These are phyloP conservation scores for Pelobates fuscus DNA, from an alignment of 2,113 vertebrate species.

Conservation along the genomic window DNA sequence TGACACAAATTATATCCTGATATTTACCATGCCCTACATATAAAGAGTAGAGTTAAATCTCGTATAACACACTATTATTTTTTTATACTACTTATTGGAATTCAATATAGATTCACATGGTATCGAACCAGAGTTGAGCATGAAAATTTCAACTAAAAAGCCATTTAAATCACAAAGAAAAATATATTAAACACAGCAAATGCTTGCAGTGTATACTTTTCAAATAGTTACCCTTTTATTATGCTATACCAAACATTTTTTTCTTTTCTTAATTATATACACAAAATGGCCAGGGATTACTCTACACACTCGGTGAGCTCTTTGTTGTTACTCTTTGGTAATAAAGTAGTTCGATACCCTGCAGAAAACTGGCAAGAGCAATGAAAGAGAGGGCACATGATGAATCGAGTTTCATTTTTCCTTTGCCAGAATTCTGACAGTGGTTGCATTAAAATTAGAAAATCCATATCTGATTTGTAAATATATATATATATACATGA, in stretches of 20 bases:
- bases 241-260: too few species aligned
- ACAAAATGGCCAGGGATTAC: not conserved
- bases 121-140: too few species aligned
- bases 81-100: too few species aligned
- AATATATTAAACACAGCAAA: too few species aligned
- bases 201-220: too few species aligned
- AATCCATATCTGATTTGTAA: conserved; percentile 32
- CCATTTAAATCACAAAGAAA: too few species aligned
- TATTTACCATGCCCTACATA: not conserved
- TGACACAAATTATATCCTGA: not conserved
- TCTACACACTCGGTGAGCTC: conserved; percentile 19
- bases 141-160: too few species aligned
- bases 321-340: conserved; percentile 35
- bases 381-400: conserved; percentile 9
- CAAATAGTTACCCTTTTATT: too few species aligned
- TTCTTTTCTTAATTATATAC: too few species aligned
- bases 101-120: too few species aligned
- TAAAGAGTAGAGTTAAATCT: too few species aligned
- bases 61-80: too few species aligned
- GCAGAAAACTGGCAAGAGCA: conserved; percentile 33
- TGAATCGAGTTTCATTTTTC: conserved; percentile 27
- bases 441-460: conserved; percentile 17
- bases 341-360: conserved; percentile 7
- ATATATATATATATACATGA: conserved; percentile 27
- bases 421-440: conserved; percentile 35